These are phyloP conservation scores for Pygocentrus nattereri DNA, from an alignment of 2,797 vertebrate species.

Conservation along the genomic window DNA sequence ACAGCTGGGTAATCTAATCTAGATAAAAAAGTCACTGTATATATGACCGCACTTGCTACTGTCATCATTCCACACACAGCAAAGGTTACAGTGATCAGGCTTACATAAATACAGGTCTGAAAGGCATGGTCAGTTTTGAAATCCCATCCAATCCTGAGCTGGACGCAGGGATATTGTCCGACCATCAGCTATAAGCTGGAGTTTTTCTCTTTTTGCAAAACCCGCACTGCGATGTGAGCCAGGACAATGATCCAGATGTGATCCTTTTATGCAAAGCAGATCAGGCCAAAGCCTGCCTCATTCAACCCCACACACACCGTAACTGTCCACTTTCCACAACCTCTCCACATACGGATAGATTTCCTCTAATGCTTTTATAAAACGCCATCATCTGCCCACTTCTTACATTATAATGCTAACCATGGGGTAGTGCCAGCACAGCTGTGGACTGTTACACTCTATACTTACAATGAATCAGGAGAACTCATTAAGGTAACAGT, in stretches of 20 bases:
- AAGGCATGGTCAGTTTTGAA: neutral
- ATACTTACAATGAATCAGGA: neutral
- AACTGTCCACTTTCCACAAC: conserved; percentile 7
- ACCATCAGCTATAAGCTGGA: neutral
- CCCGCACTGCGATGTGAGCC: neutral
- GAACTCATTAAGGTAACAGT: neutral
- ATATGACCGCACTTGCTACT: neutral
- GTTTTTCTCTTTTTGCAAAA: conserved; percentile 25
- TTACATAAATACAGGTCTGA: conserved; percentile 10
- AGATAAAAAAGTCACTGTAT: neutral
- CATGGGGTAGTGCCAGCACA: neutral
- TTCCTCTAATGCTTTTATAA: conserved; percentile 15
- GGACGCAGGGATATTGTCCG: neutral
- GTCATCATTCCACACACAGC: neutral
- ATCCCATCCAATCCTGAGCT: neutral
- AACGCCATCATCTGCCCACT: neutral
- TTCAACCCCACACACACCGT: neutral
- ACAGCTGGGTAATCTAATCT: conserved; percentile 1
- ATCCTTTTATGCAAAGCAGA: conserved; percentile 21
- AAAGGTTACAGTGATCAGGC: neutral
- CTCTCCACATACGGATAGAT: conserved; percentile 1
- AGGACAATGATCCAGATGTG: conserved; percentile 16
- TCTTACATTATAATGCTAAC: neutral
- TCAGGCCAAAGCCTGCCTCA: neutral
- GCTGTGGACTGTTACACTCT: neutral